Base-by-base conservation (phyloP, 2,888 invertebrate species). In the Escarpia spicata region DNA sequence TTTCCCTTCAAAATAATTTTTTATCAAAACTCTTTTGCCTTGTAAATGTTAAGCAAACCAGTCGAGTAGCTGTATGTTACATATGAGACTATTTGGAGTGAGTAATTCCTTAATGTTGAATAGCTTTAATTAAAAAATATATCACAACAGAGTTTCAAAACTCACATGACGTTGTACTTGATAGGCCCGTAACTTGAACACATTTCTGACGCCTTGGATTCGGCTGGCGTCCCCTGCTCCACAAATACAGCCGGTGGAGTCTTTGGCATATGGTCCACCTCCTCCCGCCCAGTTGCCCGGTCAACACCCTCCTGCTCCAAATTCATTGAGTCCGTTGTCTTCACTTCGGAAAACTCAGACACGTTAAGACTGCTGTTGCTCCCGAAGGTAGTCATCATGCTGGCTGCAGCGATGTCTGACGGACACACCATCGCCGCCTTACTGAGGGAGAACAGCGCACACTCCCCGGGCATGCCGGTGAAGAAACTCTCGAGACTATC, bases 161-260 rank as follows among this genome's bases (percentile, higher is more conserved):
- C 93, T 92, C 60, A 93, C 93, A 93, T 92, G 91, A 91, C 92
- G 45, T 91, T 93, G 43, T 93, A 93, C 12, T 93, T 92, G 89
- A 91, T 91, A n/a, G 89, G 92, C 91, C 92, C 92, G 90, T 93
- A 93, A 92, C 92, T 93, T n/a, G 92, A 43, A 52, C 89, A 93
- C 43, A 93, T 19, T 10, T 91, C 93, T 75, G 75, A 26, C 3
- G 75, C 75, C n/a, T n/a, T 75, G 75, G 19, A 3, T 75, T 75
- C 75, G n/a, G 4, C 19, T 6, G 19, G 75, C n/a, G 26, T 26
- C 26, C 26, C 75, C n/a, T 75, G 75, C 2, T 75, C 75, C 75
- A 15, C 75, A 26, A 75, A 75, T 75, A 75, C 75, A 6, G 26
- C 6, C 19, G 19, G 75, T 75, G 75, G 6, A 19, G 75, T 6